Conservation (phyloP, 1,140 invertebrate species). For the Asobara japonica region DNA sequence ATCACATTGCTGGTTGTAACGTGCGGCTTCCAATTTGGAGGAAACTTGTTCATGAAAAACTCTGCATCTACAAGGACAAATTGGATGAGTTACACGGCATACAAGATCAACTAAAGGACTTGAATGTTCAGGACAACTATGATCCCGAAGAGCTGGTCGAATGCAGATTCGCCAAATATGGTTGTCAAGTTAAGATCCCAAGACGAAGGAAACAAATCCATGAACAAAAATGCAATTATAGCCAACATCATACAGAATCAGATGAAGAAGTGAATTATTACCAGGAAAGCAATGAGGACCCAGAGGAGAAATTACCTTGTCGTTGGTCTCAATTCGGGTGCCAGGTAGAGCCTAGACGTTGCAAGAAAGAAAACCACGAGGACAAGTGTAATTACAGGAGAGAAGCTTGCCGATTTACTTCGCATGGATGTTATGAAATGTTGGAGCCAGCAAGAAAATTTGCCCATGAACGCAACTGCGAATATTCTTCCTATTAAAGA, state of each 20-base stretch:
- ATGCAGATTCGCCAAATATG: slow-evolving; percentile 46
- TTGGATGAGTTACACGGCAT: slow-evolving; percentile 29
- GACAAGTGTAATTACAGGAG: slow-evolving; percentile 52
- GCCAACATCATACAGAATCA: slow-evolving; percentile 29
- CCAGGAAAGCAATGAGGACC: slow-evolving; percentile 35
- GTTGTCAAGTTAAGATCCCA: slow-evolving; percentile 53
- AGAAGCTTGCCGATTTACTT: slow-evolving; percentile 42
- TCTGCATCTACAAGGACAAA: slow-evolving; percentile 51
- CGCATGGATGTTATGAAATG: slow-evolving; percentile 42
- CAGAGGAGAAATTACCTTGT: slow-evolving; percentile 42
- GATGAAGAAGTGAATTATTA: background rate
- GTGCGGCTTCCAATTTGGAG: slow-evolving; percentile 48
- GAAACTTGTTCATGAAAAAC: slow-evolving; percentile 47
- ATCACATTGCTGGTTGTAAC: slow-evolving; percentile 48
- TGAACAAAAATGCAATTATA: slow-evolving; percentile 54
- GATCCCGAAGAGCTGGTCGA: slow-evolving; percentile 43
- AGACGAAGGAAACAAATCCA: slow-evolving; percentile 44
- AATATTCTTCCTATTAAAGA: slow-evolving; percentile 32
- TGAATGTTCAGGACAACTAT: slow-evolving; percentile 20
- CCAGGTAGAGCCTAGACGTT: slow-evolving; percentile 42
- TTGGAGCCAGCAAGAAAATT: slow-evolving; percentile 38
- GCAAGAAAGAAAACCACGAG: slow-evolving; percentile 40
- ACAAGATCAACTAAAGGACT: slow-evolving; percentile 19
- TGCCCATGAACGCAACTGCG: slow-evolving; percentile 44
- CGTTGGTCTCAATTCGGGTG: slow-evolving; percentile 48